phyloP scores from a whole-genome alignment of 2,797 vertebrate genomes.

The Nasua narica region DNA sequence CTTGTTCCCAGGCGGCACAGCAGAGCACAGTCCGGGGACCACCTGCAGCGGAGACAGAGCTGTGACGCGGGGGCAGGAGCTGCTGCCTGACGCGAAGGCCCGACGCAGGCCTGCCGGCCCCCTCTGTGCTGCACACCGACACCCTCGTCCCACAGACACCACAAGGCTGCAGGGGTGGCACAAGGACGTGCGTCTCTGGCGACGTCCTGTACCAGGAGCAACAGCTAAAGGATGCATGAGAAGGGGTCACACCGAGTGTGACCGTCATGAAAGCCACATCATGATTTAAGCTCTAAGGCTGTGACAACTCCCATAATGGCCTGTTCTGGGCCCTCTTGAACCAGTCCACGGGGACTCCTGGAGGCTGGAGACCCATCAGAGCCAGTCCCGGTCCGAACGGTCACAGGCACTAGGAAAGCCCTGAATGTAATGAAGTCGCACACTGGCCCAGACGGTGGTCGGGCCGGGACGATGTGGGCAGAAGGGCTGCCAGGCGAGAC shows the following conservation, averaged over 20 bases:
- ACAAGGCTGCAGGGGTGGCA: neutral
- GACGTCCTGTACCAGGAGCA: neutral
- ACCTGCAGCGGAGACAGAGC: neutral
- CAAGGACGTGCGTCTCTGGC: neutral
- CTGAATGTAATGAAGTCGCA: no score
- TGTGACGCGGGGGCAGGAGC: no score
- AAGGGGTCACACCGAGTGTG: no score
- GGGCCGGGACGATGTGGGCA: neutral
- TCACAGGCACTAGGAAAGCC: neutral
- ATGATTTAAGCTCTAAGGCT: neutral
- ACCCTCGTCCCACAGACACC: neutral
- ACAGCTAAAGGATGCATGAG: accelerated
- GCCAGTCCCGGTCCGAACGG: accelerated
- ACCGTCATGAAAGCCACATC: neutral
- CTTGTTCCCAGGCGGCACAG: neutral
- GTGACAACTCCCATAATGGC: neutral
- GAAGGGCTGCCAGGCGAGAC: neutral
- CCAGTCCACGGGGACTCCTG: no score
- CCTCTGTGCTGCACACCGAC: neutral
- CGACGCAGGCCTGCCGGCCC: accelerated
- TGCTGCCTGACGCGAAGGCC: neutral
- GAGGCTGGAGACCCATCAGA: neutral
- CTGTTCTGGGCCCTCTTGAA: neutral
- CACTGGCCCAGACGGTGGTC: neutral
- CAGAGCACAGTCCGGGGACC: neutral